Percentiles rank a stretch among this genome's conserved stretches.
These are phyloP conservation scores for Boloria selene DNA, from an alignment of 2,888 invertebrate species.

Conservation along the genomic window DNA sequence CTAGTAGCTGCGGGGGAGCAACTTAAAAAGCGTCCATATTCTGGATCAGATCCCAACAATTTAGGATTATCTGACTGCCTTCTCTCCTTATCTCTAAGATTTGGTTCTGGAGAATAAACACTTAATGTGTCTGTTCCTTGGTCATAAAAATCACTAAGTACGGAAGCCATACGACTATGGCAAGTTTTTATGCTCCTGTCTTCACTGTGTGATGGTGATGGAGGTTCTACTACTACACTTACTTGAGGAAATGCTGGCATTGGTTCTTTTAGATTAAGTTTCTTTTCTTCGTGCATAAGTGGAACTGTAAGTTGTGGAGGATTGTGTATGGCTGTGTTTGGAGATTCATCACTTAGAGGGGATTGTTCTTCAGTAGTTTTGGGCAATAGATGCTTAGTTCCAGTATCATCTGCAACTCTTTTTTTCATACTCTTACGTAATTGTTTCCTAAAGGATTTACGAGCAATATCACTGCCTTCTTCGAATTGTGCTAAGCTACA, in stretches of 20 bases:
- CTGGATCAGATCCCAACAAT: constrained; percentile 83
- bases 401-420: constrained; percentile 57
- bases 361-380: constrained; percentile 61
- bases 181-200: constrained; percentile 71
- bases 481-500: constrained; percentile 92
- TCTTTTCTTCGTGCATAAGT: constrained; percentile 30
- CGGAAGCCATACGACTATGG: constrained; percentile 74
- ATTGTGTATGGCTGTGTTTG: constrained; percentile 35
- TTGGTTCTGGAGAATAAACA: constrained; percentile 73
- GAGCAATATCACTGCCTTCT: constrained; percentile 91
- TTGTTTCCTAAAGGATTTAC: constrained; percentile 87
- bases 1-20: constrained; percentile 93
- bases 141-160: constrained; percentile 71
- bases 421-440: constrained; percentile 74
- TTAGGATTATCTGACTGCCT: constrained; percentile 83
- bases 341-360: constrained; percentile 48
- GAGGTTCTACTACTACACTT: constrained; percentile 88
- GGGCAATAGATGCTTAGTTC: constrained; percentile 61
- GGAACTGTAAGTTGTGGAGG: constrained; percentile 37
- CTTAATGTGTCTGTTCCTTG: constrained; percentile 72
- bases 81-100: constrained; percentile 70
- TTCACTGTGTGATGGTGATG: constrained; percentile 87
- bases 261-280: constrained; percentile 37
- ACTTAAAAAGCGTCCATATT: constrained; percentile 85
- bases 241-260: constrained; percentile 83